phyloP scores from a whole-genome alignment of 2,113 vertebrate genomes.

The Cebidichthys violaceus region DNA sequence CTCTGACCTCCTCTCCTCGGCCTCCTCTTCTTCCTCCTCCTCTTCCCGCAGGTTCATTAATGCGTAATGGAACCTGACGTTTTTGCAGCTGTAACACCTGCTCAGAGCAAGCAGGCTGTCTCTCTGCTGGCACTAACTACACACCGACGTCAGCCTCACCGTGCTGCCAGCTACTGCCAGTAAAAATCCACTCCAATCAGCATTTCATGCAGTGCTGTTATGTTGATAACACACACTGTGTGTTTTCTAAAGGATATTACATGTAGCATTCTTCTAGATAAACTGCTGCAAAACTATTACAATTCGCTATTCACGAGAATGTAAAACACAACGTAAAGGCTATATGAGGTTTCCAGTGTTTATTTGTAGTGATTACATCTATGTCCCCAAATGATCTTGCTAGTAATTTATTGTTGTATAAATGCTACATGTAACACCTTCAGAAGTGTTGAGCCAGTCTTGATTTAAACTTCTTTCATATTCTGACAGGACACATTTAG shows the following conservation, averaged over 20 bases:
- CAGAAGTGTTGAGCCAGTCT: not conserved
- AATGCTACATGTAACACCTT: not conserved
- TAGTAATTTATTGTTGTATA: not conserved
- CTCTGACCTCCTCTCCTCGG: constrained; percentile 25
- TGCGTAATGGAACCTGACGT: constrained; percentile 45
- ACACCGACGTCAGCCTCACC: not conserved
- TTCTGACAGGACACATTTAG: not conserved
- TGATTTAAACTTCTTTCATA: constrained; percentile 17
- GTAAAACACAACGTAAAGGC: not conserved
- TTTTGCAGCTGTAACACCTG: constrained; percentile 56
- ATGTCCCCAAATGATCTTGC: not conserved
- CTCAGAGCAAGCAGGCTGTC: constrained; percentile 6
- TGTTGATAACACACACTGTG: not conserved
- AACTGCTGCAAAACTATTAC: not conserved
- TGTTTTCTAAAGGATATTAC: not conserved
- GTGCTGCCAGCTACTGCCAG: not conserved
- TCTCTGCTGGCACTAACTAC: constrained; percentile 17
- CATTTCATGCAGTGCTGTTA: not conserved
- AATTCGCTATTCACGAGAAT: not conserved
- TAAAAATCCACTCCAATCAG: not conserved
- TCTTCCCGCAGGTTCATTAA: constrained; percentile 22
- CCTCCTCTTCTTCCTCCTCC: constrained; percentile 13
- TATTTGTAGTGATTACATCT: constrained; percentile 1
- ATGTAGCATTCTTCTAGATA: not conserved
- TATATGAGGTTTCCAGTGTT: not conserved